Percentiles rank a stretch among this genome's conserved stretches.
Evolutionary conservation across 2,888 invertebrate species (phyloP).

Genomic region (Glaucopsyche alexis): DNA sequence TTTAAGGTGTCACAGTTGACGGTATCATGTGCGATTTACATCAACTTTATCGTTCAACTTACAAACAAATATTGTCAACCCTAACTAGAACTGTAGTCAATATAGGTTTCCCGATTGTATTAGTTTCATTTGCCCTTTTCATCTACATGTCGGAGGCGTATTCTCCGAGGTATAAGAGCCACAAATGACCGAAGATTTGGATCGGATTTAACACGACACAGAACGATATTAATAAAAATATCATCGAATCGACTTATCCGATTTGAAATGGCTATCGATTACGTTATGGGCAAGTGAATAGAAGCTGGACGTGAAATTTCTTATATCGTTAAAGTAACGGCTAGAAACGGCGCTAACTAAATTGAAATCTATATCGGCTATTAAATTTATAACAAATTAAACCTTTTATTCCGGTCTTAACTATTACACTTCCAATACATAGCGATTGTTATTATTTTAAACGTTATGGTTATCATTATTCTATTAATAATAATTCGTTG

Average conservation of each 20-base stretch:
- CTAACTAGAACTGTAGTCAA: constrained; percentile 59
- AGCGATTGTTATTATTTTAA: not conserved
- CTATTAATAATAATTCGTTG: not conserved
- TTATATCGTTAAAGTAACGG: constrained; percentile 25
- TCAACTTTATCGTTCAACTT: constrained; percentile 4
- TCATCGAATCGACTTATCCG: constrained; percentile 20
- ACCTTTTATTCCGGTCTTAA: constrained; percentile 16
- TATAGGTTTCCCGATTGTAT: constrained; percentile 79
- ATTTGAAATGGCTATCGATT: constrained; percentile 15
- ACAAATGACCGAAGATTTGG: constrained; percentile 24
- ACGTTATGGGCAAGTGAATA: constrained; percentile 19
- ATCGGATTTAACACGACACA: not conserved
- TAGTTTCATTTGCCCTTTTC: constrained; percentile 80
- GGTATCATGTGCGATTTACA: not conserved
- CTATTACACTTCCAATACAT: not conserved
- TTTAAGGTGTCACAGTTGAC: too few relatives aligned
- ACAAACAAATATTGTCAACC: constrained; percentile 50
- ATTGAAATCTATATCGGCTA: constrained; percentile 27
- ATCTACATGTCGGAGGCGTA: constrained; percentile 73
- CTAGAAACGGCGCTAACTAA: constrained; percentile 20
- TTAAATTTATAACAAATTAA: constrained; percentile 23
- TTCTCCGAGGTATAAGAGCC: constrained; percentile 26
- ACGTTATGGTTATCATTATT: not conserved
- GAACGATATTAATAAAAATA: constrained; percentile 8
- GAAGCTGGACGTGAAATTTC: constrained; percentile 16